phyloP scores from a whole-genome alignment of 2,797 vertebrate species.

The Hylomyscus alleni region DNA sequence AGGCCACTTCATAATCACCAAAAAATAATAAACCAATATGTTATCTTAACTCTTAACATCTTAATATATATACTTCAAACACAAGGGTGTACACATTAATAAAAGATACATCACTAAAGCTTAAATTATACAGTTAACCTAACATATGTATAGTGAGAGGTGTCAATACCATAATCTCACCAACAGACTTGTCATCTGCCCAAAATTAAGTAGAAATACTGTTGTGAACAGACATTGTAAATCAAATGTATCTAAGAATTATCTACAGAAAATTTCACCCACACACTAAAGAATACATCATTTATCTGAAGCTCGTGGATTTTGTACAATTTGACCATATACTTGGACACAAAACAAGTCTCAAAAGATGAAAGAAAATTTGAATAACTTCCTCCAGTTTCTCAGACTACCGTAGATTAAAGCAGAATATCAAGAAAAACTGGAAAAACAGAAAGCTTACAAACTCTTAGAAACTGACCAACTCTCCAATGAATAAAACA shows the following conservation, averaged over 20 bases:
- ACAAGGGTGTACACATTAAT: not conserved
- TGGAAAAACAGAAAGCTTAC: not conserved
- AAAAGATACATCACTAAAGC: not conserved
- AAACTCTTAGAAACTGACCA: not conserved
- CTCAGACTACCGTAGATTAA: not conserved
- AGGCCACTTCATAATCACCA: not conserved
- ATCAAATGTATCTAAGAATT: not conserved
- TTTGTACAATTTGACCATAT: not conserved
- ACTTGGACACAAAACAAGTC: not conserved
- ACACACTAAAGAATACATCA: not conserved
- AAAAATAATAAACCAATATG: not conserved
- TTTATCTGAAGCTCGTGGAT: not conserved
- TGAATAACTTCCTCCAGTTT: not conserved
- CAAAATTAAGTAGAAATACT: not conserved
- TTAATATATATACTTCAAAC: not conserved
- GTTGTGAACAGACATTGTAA: not conserved
- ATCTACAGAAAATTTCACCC: not conserved
- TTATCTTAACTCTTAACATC: not conserved
- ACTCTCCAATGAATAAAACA: not conserved
- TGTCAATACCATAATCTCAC: not conserved
- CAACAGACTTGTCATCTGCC: not conserved
- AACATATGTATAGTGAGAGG: not conserved
- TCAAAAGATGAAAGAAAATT: not conserved
- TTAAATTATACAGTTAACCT: not conserved
- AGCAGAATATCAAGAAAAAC: not conserved